Evolutionary conservation across 1,140 invertebrate genomes (phyloP).

Genomic region (Theocolax elegans): DNA sequence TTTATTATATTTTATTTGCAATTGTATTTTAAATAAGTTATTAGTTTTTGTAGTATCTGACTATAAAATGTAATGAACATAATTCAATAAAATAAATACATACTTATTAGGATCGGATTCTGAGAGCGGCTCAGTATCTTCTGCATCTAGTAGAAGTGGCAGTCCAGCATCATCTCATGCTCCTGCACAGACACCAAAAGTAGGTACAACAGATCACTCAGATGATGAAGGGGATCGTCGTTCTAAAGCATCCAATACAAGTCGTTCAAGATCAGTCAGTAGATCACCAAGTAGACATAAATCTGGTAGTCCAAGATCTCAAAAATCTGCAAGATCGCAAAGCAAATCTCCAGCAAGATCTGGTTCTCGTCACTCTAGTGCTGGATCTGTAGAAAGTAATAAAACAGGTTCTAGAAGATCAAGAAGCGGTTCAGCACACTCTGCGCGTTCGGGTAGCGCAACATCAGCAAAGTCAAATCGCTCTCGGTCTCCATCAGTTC

Average conservation of each 20-base stretch:
- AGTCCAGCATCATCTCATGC: slow-evolving; percentile 52
- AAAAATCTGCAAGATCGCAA: slow-evolving; percentile 58
- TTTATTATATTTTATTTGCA: no score
- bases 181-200: slow-evolving; percentile 47
- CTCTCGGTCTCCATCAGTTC: slow-evolving; percentile 58
- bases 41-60: no score
- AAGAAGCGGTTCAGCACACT: slow-evolving; percentile 52
- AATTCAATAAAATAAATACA: no score
- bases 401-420: slow-evolving; percentile 61
- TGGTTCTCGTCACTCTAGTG: slow-evolving; percentile 54
- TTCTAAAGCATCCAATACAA: slow-evolving; percentile 55
- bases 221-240: slow-evolving; percentile 51
- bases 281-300: slow-evolving; percentile 47
- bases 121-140: slow-evolving; percentile 62
- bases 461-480: slow-evolving; percentile 47
- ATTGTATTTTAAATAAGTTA: no score
- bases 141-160: slow-evolving; percentile 58
- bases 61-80: no score
- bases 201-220: slow-evolving; percentile 51
- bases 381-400: slow-evolving; percentile 59
- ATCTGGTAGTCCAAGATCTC: slow-evolving; percentile 54
- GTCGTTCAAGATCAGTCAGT: slow-evolving; percentile 55
- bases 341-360: slow-evolving; percentile 54
- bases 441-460: slow-evolving; percentile 45
- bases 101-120: slow-evolving; percentile 60